Base-by-base conservation (phyloP, 2,113 vertebrate species). In the Ciconia stormi region DNA sequence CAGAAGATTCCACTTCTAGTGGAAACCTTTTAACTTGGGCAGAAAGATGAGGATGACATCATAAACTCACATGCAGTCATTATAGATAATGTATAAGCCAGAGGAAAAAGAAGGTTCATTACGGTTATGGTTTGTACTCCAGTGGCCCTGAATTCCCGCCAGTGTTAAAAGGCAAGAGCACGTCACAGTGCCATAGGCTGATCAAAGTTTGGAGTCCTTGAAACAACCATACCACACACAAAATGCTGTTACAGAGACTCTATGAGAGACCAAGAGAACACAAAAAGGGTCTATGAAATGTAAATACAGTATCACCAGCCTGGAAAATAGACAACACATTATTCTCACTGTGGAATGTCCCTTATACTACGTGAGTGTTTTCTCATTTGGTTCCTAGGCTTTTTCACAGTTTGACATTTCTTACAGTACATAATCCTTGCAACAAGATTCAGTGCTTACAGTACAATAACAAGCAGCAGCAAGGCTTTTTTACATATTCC, bases 391-490 rank as follows among this genome's bases (percentile, higher is more conserved):
- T 90, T 93, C 36, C 42, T 38, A 55, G 63, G 23, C 27, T 86
- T 92, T 81, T 89, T 63, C 84, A 67, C 85, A 88, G 72, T 86
- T 89, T 94, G 94, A 90, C 50, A 92, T 76, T 76, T 93, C 73
- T 53, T 86, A 77, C 18, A 83, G 22, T 77, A 66, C 16, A 36
- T 86, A 94, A 89, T 95, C 49, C 79, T 77, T 78, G 50, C 46
- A 52, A 83, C 32, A 90, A 70, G 38, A 50, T 85, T 58, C 67
- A 59, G 79, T 62, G 58, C 67, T 86, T 74, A 67, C n/a, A 76
- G 55, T 47, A 89, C 32, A 65, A 71, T 59, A 81, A 85, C 29
- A 89, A 92, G 62, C 32, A 92, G 30, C n/a, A 74, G 58, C 77
- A 15, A 90, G 50, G 55, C 49, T 88, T 86, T 87, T 92, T 74